These are phyloP conservation scores for Aptenodytes forsteri DNA, from an alignment of 2,113 vertebrate species.

Conservation along the genomic window DNA sequence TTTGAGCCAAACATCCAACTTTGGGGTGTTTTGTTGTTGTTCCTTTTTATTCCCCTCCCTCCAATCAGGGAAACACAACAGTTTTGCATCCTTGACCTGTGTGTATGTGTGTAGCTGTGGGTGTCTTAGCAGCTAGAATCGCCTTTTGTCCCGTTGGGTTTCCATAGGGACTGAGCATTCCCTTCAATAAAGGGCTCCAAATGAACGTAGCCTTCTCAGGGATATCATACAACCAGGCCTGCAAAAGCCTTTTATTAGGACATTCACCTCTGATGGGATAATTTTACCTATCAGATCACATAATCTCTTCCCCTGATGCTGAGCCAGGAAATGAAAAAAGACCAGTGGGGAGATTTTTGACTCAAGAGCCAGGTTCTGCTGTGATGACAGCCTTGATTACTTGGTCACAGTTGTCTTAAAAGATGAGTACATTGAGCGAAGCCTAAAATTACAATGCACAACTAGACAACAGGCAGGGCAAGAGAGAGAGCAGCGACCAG, in stretches of 20 bases:
- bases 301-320: slow-evolving; percentile 63
- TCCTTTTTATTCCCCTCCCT: background rate
- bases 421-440: background rate
- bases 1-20: background rate
- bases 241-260: slow-evolving; percentile 74
- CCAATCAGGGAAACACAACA: background rate
- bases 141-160: slow-evolving; percentile 36
- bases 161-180: slow-evolving; percentile 39
- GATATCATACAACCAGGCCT: slow-evolving; percentile 72
- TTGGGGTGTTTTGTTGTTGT: background rate
- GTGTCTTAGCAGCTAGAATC: background rate
- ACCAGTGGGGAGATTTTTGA: slow-evolving; percentile 32
- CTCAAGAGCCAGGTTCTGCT: background rate
- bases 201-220: slow-evolving; percentile 73
- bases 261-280: slow-evolving; percentile 66
- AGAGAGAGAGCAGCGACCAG: background rate
- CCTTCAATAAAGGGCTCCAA: slow-evolving; percentile 31
- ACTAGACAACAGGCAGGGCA: background rate
- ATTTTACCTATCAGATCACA: slow-evolving; percentile 73
- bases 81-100: background rate
- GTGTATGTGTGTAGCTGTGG: background rate
- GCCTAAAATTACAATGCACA: background rate
- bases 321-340: slow-evolving; percentile 59
- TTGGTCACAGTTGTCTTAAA: background rate
- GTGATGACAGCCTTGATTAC: slow-evolving; percentile 49